Evolutionary conservation across 2,113 vertebrate species (phyloP).

Genomic region (Dinomys branickii): DNA sequence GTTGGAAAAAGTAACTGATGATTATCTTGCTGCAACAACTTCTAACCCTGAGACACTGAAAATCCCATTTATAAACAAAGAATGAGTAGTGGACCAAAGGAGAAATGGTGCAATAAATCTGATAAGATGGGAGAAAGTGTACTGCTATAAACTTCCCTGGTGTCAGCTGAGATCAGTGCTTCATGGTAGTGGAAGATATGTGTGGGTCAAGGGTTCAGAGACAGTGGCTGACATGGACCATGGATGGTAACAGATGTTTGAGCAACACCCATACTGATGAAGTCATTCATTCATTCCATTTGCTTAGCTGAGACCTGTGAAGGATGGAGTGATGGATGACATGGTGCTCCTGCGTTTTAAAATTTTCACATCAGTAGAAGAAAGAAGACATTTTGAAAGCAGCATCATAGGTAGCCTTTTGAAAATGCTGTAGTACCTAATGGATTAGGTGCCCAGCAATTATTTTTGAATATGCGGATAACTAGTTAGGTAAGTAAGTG

Average conservation of each 20-base stretch:
- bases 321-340: background rate
- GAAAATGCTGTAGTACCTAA: background rate
- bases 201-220: background rate
- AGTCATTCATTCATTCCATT: background rate
- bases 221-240: background rate
- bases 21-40: conserved; percentile 36
- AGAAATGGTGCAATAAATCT: background rate
- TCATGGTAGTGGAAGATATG: background rate
- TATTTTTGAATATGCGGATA: background rate
- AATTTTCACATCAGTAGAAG: background rate
- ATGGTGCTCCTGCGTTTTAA: background rate
- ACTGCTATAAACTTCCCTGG: background rate
- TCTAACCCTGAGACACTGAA: conserved; percentile 28
- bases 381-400: conserved; percentile 2
- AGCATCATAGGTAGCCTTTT: background rate
- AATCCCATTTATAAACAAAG: conserved; percentile 31
- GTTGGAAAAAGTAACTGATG: conserved; percentile 44
- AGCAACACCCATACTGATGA: background rate
- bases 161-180: background rate
- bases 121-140: background rate
- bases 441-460: background rate
- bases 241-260: background rate
- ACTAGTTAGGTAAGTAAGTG: background rate
- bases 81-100: background rate
- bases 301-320: background rate